Percentiles rank a stretch among this genome's conserved stretches.
Evolutionary conservation across 2,797 vertebrate genomes (phyloP).

Genomic region (Cirrhinus molitorella): DNA sequence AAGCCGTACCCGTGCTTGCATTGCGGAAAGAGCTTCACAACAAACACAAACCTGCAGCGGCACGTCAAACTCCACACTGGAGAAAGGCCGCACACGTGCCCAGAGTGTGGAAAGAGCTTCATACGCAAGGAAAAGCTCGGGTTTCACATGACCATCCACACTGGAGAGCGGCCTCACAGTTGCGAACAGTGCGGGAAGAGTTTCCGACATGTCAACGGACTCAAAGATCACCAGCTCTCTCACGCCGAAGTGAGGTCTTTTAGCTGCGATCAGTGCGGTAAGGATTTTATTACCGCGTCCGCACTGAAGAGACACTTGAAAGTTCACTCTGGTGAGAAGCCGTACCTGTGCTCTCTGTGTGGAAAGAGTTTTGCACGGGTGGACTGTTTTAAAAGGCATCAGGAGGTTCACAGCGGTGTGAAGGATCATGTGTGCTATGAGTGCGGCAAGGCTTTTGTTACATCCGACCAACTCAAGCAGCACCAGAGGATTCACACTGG

Average conservation of each 20-base stretch:
- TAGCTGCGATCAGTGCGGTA: slow-evolving; percentile 63
- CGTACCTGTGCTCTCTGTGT: slow-evolving; percentile 67
- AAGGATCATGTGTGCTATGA: slow-evolving; percentile 63
- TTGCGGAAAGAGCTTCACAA: not conserved
- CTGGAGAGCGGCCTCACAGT: slow-evolving; percentile 54
- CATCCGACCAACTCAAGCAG: slow-evolving; percentile 66
- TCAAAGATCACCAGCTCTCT: slow-evolving; percentile 63
- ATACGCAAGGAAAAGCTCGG: slow-evolving; percentile 68
- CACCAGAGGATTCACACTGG: slow-evolving; percentile 72
- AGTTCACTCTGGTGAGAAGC: slow-evolving; percentile 60
- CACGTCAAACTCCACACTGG: slow-evolving; percentile 18
- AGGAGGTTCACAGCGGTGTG: slow-evolving; percentile 64
- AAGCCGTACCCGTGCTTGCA: not conserved
- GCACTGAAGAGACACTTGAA: slow-evolving; percentile 67
- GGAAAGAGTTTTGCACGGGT: slow-evolving; percentile 66
- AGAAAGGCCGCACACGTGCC: slow-evolving; percentile 17
- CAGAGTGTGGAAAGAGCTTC: slow-evolving; percentile 60
- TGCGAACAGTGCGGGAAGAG: slow-evolving; percentile 69
- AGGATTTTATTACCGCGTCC: slow-evolving; percentile 58
- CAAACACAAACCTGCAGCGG: not conserved
- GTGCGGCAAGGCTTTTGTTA: slow-evolving; percentile 68
- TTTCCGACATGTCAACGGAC: slow-evolving; percentile 62
- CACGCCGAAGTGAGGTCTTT: slow-evolving; percentile 58
- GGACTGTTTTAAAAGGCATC: slow-evolving; percentile 67
- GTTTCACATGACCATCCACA: slow-evolving; percentile 64